These are phyloP conservation scores for Microplitis manilae DNA, from an alignment of 2,888 invertebrate genomes.

Conservation along the genomic window DNA sequence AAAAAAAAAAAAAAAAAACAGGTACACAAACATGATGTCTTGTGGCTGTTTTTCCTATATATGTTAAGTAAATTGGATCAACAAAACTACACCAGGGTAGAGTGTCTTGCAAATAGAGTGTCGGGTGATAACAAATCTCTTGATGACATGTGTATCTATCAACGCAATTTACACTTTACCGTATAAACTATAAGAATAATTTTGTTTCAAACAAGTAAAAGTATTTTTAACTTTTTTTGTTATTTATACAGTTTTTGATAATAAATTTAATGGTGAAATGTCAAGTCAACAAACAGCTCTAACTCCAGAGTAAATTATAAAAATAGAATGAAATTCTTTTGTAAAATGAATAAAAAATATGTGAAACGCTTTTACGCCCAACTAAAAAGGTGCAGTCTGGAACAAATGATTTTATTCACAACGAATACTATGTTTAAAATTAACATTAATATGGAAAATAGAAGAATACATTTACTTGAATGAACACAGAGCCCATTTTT, in stretches of 20 bases:
- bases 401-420: constrained; percentile 27
- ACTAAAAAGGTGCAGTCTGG: constrained; percentile 1
- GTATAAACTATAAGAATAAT: not conserved
- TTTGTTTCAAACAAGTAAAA: not conserved
- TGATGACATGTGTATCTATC: not conserved
- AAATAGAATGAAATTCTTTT: constrained; percentile 3
- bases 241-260: not conserved
- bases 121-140: not conserved
- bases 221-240: not conserved
- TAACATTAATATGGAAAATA: constrained; percentile 64
- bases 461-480: constrained; percentile 39
- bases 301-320: constrained; percentile 2
- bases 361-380: constrained; percentile 19
- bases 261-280: not conserved
- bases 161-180: not conserved
- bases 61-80: not conserved
- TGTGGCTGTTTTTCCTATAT: not conserved
- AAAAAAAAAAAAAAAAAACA: not conserved
- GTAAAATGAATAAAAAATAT: not conserved
- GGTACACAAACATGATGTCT: not conserved
- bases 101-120: not conserved
- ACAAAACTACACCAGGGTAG: not conserved
- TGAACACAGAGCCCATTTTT: not conserved
- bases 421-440: constrained; percentile 63
- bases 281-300: not conserved